Conservation (phyloP, 53 echinoderm and acorn worm genomes). For the Antedon mediterranea region DNA sequence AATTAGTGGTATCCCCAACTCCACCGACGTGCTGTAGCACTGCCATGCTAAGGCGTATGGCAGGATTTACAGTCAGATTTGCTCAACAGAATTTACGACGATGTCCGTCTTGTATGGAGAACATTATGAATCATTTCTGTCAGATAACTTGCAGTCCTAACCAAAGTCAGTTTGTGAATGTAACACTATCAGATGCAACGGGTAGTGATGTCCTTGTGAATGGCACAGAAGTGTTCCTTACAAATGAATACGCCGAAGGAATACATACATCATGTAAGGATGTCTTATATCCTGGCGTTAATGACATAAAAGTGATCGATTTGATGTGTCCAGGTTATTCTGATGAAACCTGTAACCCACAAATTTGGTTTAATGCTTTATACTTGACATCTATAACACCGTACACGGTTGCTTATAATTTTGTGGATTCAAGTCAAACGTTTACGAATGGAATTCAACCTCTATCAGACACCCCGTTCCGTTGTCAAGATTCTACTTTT, state of each 20-base stretch:
- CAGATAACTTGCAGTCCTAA: constrained; percentile 30
- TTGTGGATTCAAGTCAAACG: constrained; percentile 5
- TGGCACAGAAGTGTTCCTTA: constrained; percentile 12
- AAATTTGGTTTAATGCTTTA: constrained; percentile 47
- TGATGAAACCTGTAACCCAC: constrained; percentile 50
- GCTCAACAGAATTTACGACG: constrained; percentile 24
- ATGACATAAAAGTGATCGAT: constrained; percentile 43
- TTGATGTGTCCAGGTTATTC: constrained; percentile 51
- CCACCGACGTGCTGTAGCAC: constrained; percentile 37
- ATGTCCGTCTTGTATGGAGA: constrained; percentile 38
- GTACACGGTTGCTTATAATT: constrained; percentile 14
- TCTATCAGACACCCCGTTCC: constrained; percentile 6
- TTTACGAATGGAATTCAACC: constrained; percentile 31
- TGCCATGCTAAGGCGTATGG: constrained; percentile 37
- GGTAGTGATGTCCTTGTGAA: background rate
- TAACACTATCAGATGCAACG: too few relatives aligned
- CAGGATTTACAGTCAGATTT: constrained; percentile 18
- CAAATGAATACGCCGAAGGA: background rate
- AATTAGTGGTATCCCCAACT: background rate
- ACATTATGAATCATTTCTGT: constrained; percentile 24
- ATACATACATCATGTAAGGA: constrained; percentile 22
- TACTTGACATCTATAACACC: constrained; percentile 33
- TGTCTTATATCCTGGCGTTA: constrained; percentile 56
- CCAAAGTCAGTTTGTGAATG: constrained; percentile 26
- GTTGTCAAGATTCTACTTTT: constrained; percentile 29